Percentiles rank a stretch among this genome's conserved stretches.
Conservation (phyloP, 2,797 vertebrate species). For the Carduelis carduelis region DNA sequence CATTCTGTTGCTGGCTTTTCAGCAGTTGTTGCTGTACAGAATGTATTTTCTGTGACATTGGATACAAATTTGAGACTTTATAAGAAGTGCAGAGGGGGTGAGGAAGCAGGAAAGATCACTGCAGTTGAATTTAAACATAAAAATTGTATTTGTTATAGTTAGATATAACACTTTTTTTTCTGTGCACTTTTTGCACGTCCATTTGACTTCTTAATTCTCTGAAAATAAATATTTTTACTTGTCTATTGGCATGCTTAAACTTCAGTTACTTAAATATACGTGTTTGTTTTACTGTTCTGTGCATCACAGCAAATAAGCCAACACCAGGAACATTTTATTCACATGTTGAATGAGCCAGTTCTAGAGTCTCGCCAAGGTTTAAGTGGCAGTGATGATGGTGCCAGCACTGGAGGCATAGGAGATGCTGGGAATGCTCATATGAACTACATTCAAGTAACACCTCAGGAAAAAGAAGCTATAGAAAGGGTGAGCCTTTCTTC, state of each 20-base stretch:
- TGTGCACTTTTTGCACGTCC: not conserved
- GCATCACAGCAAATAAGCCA: conserved; percentile 89
- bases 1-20: not conserved
- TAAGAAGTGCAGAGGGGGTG: not conserved
- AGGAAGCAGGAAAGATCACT: not conserved
- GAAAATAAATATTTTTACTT: not conserved
- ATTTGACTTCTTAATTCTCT: not conserved
- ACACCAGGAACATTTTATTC: conserved; percentile 96
- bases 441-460: conserved; percentile 96
- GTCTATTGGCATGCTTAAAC: not conserved
- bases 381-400: conserved; percentile 61
- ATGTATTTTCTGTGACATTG: not conserved
- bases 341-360: conserved; percentile 94
- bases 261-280: not conserved
- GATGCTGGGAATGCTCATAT: conserved; percentile 84
- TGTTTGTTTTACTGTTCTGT: conserved; percentile 45
- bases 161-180: not conserved
- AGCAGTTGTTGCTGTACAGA: not conserved
- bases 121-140: not conserved
- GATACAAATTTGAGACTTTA: not conserved
- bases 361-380: conserved; percentile 81
- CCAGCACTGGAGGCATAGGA: conserved; percentile 71
- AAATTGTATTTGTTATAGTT: not conserved
- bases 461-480: conserved; percentile 98
- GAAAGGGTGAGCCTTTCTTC: conserved; percentile 84